phyloP scores from a whole-genome alignment of 2,113 vertebrate species.

The Brachyhypopomus occidentalis region DNA sequence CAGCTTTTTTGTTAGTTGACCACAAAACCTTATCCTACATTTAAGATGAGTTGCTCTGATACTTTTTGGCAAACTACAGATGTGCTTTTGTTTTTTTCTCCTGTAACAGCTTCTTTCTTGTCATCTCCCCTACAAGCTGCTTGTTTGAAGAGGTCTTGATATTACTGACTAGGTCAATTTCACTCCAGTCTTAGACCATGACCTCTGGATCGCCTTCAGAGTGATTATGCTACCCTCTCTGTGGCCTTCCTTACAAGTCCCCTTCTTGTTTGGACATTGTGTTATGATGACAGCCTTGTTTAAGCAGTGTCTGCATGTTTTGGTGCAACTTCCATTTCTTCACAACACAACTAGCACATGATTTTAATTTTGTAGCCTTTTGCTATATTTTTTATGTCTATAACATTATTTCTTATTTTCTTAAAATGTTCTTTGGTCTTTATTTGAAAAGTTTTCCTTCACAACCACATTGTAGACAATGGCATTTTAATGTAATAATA shows the following conservation, averaged over 20 bases:
- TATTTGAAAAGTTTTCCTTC: too few relatives aligned
- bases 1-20: background rate
- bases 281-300: background rate
- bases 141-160: background rate
- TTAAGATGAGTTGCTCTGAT: background rate
- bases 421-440: too few relatives aligned
- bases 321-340: background rate
- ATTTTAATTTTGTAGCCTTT: too few relatives aligned
- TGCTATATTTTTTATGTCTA: too few relatives aligned
- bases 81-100: too few relatives aligned
- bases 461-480: too few relatives aligned
- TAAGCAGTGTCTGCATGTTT: background rate
- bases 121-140: too few relatives aligned
- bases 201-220: background rate
- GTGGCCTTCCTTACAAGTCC: background rate
- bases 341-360: background rate
- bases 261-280: background rate
- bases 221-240: background rate
- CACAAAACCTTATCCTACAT: background rate
- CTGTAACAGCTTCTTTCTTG: too few relatives aligned
- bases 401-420: too few relatives aligned
- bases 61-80: background rate
- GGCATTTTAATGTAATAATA: too few relatives aligned
- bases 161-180: background rate
- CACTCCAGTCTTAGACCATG: background rate